These are phyloP conservation scores for Pasiphila rectangulata DNA, from an alignment of 2,888 invertebrate species.

Conservation along the genomic window DNA sequence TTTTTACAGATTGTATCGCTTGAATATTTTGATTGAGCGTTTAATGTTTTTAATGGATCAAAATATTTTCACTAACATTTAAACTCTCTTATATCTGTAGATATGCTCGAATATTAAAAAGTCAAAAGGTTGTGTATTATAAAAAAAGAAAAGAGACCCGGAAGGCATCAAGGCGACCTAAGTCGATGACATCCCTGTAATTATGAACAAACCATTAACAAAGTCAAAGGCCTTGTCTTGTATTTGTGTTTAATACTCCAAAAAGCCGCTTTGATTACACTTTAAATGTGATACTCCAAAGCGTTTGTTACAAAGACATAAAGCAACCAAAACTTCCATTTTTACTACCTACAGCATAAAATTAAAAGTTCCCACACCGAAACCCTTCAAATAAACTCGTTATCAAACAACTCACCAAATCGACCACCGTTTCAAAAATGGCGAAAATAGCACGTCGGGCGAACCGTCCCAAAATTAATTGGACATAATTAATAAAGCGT, in stretches of 20 bases:
- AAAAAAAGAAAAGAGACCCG: too few relatives aligned
- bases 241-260: too few relatives aligned
- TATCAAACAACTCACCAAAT: conserved; percentile 27
- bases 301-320: too few relatives aligned
- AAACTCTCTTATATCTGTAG: background rate
- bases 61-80: conserved; percentile 3
- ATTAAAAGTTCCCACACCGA: conserved; percentile 19
- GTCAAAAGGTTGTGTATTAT: too few relatives aligned
- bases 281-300: too few relatives aligned
- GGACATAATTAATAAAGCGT: conserved; percentile 79
- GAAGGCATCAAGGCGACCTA: too few relatives aligned
- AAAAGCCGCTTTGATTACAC: too few relatives aligned
- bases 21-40: conserved; percentile 9
- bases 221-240: too few relatives aligned
- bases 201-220: too few relatives aligned
- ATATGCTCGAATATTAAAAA: background rate
- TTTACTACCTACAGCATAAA: too few relatives aligned
- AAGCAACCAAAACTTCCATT: too few relatives aligned
- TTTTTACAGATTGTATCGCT: conserved; percentile 4
- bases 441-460: conserved; percentile 53
- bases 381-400: conserved; percentile 31
- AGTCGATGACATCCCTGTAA: too few relatives aligned
- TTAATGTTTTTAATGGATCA: conserved; percentile 8
- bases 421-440: conserved; percentile 58
- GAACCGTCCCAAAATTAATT: conserved; percentile 73